Conservation (phyloP, 2,113 vertebrate genomes). For the Microtus oregoni region DNA sequence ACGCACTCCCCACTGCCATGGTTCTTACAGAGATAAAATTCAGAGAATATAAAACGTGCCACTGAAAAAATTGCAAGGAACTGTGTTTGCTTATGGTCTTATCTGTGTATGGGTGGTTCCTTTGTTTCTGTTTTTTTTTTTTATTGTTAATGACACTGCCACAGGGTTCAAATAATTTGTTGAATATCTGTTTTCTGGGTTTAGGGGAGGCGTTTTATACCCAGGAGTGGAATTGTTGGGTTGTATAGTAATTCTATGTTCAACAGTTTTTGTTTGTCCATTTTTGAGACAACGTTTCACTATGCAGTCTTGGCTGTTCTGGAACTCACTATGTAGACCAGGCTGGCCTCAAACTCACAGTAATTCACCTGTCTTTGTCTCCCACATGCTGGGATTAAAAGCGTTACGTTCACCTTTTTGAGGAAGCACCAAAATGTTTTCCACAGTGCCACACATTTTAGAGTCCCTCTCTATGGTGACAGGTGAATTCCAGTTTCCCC, state of each 20-base stretch:
- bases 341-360: neutral
- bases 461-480: neutral
- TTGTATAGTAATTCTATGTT: neutral
- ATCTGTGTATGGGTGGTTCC: neutral
- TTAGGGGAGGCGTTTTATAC: neutral
- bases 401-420: neutral
- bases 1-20: neutral
- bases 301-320: too few relatives aligned
- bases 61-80: neutral
- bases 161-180: neutral
- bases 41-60: neutral
- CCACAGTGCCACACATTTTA: neutral
- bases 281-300: neutral
- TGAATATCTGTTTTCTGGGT: neutral
- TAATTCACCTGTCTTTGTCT: neutral
- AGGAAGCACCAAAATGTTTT: neutral
- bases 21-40: neutral
- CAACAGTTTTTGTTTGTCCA: neutral
- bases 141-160: neutral
- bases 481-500: neutral
- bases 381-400: neutral
- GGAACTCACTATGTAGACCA: neutral
- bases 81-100: neutral
- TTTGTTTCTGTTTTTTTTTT: neutral
- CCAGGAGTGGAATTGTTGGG: neutral